Percentiles rank a stretch among this genome's conserved stretches.
phyloP scores from a whole-genome alignment of 1,140 invertebrate genomes.

The Caenorhabditis inopinata region DNA sequence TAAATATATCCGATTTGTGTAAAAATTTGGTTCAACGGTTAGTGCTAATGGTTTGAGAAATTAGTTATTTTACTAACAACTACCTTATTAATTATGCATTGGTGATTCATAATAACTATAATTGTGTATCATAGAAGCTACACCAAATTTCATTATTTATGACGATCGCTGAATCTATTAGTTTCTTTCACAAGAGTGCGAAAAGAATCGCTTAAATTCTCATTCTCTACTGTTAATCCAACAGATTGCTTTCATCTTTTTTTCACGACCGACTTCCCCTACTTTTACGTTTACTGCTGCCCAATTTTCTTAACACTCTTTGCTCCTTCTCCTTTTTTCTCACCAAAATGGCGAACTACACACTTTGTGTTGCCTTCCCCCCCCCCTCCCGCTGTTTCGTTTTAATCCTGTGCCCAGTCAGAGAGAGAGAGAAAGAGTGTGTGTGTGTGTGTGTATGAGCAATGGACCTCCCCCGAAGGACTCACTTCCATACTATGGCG shows the following conservation, averaged over 20 bases:
- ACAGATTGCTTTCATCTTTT: neutral
- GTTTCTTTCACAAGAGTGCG: too few species aligned
- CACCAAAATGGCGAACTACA: neutral
- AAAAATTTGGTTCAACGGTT: too few species aligned
- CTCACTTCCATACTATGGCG: conserved; percentile 86
- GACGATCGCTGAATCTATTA: too few species aligned
- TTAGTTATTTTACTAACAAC: too few species aligned
- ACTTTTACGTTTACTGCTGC: neutral
- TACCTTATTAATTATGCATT: too few species aligned
- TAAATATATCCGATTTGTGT: too few species aligned
- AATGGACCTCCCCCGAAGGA: neutral
- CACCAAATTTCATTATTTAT: too few species aligned
- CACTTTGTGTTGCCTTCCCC: neutral
- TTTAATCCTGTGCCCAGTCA: neutral
- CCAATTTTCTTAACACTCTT: neutral
- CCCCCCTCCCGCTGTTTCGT: neutral
- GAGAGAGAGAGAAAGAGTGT: neutral
- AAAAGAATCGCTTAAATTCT: too few species aligned
- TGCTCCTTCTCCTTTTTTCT: neutral
- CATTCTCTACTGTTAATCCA: neutral
- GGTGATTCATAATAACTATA: too few species aligned
- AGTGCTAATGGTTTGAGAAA: too few species aligned
- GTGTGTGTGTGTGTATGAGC: neutral
- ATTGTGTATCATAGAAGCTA: too few species aligned
- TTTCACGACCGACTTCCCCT: neutral